Conservation (phyloP, 2,113 vertebrate genomes). For the Xenopus borealis region DNA sequence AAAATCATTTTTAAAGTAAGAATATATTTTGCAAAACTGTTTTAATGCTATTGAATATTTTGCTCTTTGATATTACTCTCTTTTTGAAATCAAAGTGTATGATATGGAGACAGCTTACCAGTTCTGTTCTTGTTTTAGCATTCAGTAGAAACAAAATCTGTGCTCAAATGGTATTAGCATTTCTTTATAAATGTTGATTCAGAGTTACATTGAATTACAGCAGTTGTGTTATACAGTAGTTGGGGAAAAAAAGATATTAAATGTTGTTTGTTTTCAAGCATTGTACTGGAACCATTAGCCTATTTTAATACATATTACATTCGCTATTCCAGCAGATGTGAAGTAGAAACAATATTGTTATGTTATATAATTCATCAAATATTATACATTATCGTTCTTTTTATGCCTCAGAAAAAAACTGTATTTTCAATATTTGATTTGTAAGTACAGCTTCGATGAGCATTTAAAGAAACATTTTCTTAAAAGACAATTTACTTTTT, state of each 20-base stretch:
- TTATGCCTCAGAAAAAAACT: not conserved
- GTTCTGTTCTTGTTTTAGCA: conserved; percentile 13
- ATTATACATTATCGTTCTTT: conserved; percentile 1
- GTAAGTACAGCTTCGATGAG: not conserved
- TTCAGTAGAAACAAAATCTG: not conserved
- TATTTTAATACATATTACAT: conserved; percentile 26
- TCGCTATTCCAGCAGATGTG: conserved; percentile 6
- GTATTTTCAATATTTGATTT: not conserved
- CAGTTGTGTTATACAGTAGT: not conserved
- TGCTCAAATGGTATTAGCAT: not conserved
- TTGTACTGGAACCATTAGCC: not conserved
- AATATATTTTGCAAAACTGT: conserved; percentile 90
- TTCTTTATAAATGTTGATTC: conserved; percentile 26
- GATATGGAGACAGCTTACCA: conserved; percentile 68
- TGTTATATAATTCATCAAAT: conserved; percentile 16
- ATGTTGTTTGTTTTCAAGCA: conserved; percentile 1
- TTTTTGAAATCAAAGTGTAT: conserved; percentile 79
- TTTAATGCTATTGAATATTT: conserved; percentile 91
- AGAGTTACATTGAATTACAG: conserved; percentile 5
- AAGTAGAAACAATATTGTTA: conserved; percentile 7
- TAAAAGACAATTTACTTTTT: too few species aligned
- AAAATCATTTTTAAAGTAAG: conserved; percentile 97
- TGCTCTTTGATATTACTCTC: conserved; percentile 76
- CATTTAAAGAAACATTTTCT: not conserved
- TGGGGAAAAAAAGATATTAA: conserved; percentile 6